Evolutionary conservation across 2,797 vertebrate species (phyloP).

Genomic region (Micropoecilia bifurca): DNA sequence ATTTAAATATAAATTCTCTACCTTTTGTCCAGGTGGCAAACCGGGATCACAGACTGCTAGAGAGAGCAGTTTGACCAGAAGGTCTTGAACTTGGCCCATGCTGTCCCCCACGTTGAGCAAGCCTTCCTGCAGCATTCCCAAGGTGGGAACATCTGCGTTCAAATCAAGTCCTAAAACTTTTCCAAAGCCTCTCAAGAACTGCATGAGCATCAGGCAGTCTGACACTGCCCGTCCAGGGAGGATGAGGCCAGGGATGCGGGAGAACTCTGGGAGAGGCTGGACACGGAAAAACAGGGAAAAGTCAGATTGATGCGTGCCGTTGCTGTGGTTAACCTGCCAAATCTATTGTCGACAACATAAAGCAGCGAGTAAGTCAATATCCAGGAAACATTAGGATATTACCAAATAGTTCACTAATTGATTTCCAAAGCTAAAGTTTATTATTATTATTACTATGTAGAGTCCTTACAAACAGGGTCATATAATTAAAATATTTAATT

Average conservation of each 20-base stretch:
- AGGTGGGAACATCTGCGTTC: slow-evolving; percentile 88
- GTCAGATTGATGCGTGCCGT: not conserved
- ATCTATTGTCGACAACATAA: not conserved
- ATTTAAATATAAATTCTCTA: slow-evolving; percentile 58
- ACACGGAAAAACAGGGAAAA: slow-evolving; percentile 1
- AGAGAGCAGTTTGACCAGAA: slow-evolving; percentile 94
- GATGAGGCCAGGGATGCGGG: slow-evolving; percentile 93
- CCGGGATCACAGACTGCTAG: slow-evolving; percentile 96
- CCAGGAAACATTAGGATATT: not conserved
- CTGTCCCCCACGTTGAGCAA: slow-evolving; percentile 95
- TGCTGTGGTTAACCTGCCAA: not conserved
- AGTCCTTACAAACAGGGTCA: not conserved
- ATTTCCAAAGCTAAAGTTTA: not conserved
- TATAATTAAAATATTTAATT: not conserved
- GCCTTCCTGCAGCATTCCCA: slow-evolving; percentile 94
- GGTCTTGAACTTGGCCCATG: slow-evolving; percentile 96
- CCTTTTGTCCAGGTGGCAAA: slow-evolving; percentile 93
- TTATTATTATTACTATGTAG: not conserved
- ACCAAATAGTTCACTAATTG: not conserved
- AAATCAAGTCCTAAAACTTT: slow-evolving; percentile 95
- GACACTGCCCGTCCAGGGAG: slow-evolving; percentile 92
- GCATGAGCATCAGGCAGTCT: slow-evolving; percentile 96
- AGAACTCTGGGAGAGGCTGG: slow-evolving; percentile 93
- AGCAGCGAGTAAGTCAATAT: not conserved
- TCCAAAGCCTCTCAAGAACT: slow-evolving; percentile 96